Base-by-base conservation (phyloP, 2,113 vertebrate genomes). In the Brevimyrus niger region DNA sequence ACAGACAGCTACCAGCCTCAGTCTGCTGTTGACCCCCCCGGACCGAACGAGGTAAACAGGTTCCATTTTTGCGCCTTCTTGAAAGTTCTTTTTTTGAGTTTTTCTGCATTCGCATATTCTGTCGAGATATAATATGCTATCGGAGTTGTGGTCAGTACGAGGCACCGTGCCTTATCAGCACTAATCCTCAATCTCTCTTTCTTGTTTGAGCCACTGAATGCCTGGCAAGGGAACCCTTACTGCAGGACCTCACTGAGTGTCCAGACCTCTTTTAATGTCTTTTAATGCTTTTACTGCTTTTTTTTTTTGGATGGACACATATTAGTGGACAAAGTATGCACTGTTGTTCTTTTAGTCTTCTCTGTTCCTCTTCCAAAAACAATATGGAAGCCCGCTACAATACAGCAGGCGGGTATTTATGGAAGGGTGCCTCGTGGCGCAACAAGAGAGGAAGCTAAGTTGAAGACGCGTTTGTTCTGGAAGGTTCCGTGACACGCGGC, bases 41-140 rank as follows among this genome's bases (percentile, higher is more conserved):
- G 97, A 96, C 92, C 96, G 47, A 95, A 96, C 51, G 96, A 98
- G 98, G 97, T 99, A 99, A 97, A 53, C 90, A 31, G 88, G 86
- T 38, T 38, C 35, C 15, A 1, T 35, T 31, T 76, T 38, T 76
- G 31, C 31, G 17, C 15, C 69, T 76, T 35, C 31, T 17, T 38
- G 69, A 38, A 17, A 76, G n/a, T 10, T 13, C 10, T 69, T 69
- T 50, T 61, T 9, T 8, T 1, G 13, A 35, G 65, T 73, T 73
- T 31, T 42, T 80, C 73, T 8, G 6, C 15, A 48, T 47, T 9
- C 21, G 21, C 82, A 44, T 85, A 47, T 85, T 85, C 82, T 48
- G 47, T 21, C 27, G 42, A 85, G 21, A 21, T 27, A 48, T 85
- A 27, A 44, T 23, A 48, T 85, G 46, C 42, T 48, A 6, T 44